phyloP scores from a whole-genome alignment of 2,113 vertebrate species.

The Tetrax tetrax region DNA sequence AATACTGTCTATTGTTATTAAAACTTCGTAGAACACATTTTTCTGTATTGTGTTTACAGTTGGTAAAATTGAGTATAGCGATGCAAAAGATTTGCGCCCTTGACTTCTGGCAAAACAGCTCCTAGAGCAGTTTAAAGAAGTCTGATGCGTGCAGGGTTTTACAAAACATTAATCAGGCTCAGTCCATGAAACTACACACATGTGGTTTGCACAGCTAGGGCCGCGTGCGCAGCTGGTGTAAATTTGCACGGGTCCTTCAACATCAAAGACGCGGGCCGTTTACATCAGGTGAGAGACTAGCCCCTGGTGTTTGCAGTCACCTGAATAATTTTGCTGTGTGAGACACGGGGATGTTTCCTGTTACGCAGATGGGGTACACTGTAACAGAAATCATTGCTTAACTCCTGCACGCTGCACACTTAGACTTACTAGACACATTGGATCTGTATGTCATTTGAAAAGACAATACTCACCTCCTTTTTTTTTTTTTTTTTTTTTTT shows the following conservation, averaged over 20 bases:
- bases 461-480: neutral
- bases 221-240: slow-evolving; percentile 53
- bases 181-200: slow-evolving; percentile 65
- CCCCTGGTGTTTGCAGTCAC: slow-evolving; percentile 70
- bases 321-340: slow-evolving; percentile 63
- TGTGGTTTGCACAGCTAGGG: slow-evolving; percentile 56
- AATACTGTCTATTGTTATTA: neutral
- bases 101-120: slow-evolving; percentile 3
- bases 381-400: neutral
- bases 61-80: neutral
- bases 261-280: slow-evolving; percentile 57
- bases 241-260: slow-evolving; percentile 63
- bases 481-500: neutral
- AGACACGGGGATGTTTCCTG: slow-evolving; percentile 61
- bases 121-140: slow-evolving; percentile 12
- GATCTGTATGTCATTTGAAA: neutral
- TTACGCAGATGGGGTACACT: neutral
- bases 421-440: neutral
- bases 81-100: neutral
- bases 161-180: slow-evolving; percentile 64
- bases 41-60: neutral
- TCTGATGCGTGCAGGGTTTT: slow-evolving; percentile 30
- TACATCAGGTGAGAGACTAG: slow-evolving; percentile 64
- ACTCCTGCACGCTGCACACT: neutral
- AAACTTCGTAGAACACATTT: neutral